phyloP scores from a whole-genome alignment of 1,140 invertebrate species.

The Heterodera schachtii region DNA sequence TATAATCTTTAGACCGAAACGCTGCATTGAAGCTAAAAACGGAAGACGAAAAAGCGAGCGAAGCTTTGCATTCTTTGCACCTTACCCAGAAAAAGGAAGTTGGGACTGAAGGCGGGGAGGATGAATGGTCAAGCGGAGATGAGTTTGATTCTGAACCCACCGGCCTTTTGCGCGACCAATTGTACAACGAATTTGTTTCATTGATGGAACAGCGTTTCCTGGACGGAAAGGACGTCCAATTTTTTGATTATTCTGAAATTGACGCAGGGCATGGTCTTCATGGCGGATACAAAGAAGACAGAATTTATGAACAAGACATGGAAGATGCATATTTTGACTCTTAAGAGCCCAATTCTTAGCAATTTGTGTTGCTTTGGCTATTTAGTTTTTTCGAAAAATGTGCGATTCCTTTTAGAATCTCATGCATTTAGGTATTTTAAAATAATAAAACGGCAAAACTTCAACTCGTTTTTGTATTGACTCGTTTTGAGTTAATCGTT shows the following conservation, averaged over 20 bases:
- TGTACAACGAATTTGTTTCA: constrained; percentile 81
- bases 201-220: constrained; percentile 86
- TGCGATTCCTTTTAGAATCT: too few species aligned
- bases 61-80: background rate
- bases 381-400: too few species aligned
- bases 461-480: too few species aligned
- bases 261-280: constrained; percentile 27
- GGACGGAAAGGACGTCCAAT: constrained; percentile 77
- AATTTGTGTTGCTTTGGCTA: background rate
- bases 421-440: too few species aligned
- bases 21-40: constrained; percentile 3
- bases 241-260: constrained; percentile 75
- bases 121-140: constrained; percentile 39
- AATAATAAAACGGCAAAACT: too few species aligned
- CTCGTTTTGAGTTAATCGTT: too few species aligned
- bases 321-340: constrained; percentile 57
- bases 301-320: constrained; percentile 47
- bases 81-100: background rate
- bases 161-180: constrained; percentile 65
- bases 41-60: constrained; percentile 25
- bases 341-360: constrained; percentile 18
- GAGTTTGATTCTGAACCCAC: constrained; percentile 45
- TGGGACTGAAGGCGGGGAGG: constrained; percentile 1
- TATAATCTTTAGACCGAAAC: constrained; percentile 27
- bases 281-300: constrained; percentile 18